A percentile compares a stretch with the other conserved stretches of the same genome.
These are phyloP conservation scores for Hesperia comma DNA, from an alignment of 2,888 invertebrate genomes.

Conservation along the genomic window DNA sequence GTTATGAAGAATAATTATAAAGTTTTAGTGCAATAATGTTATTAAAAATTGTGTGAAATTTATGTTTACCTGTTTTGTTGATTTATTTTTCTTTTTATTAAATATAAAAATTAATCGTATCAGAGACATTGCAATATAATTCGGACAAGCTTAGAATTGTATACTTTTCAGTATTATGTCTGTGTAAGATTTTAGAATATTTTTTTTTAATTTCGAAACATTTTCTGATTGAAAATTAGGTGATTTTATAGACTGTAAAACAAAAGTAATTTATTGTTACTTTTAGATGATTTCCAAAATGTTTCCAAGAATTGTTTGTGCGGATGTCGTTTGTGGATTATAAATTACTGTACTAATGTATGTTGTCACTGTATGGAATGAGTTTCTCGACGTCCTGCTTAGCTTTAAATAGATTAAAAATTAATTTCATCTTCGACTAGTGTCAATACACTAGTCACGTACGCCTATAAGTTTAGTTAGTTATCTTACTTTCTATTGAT, in stretches of 20 bases:
- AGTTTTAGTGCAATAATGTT: constrained; percentile 82
- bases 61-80: constrained; percentile 77
- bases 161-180: constrained; percentile 79
- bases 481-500: constrained; percentile 39
- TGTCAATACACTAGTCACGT: constrained; percentile 41
- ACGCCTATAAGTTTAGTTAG: constrained; percentile 44
- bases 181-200: constrained; percentile 74
- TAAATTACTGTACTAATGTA: constrained; percentile 55
- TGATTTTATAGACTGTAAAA: constrained; percentile 77
- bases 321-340: constrained; percentile 58
- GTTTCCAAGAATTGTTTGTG: constrained; percentile 68
- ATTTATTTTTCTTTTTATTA: constrained; percentile 62
- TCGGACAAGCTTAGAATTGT: constrained; percentile 65
- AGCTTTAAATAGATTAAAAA: constrained; percentile 77
- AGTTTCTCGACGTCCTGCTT: constrained; percentile 74
- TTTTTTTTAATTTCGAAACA: constrained; percentile 71
- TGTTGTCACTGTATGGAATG: constrained; percentile 60
- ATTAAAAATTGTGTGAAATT: constrained; percentile 80
- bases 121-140: constrained; percentile 60
- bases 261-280: constrained; percentile 79
- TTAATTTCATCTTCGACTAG: constrained; percentile 49
- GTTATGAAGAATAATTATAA: constrained; percentile 66
- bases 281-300: constrained; percentile 78
- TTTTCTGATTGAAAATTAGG: constrained; percentile 69
- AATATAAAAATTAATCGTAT: constrained; percentile 57